A percentile compares a stretch with the other conserved stretches of the same genome.
Conservation (phyloP, 2,113 vertebrate species). For the Origma solitaria region DNA sequence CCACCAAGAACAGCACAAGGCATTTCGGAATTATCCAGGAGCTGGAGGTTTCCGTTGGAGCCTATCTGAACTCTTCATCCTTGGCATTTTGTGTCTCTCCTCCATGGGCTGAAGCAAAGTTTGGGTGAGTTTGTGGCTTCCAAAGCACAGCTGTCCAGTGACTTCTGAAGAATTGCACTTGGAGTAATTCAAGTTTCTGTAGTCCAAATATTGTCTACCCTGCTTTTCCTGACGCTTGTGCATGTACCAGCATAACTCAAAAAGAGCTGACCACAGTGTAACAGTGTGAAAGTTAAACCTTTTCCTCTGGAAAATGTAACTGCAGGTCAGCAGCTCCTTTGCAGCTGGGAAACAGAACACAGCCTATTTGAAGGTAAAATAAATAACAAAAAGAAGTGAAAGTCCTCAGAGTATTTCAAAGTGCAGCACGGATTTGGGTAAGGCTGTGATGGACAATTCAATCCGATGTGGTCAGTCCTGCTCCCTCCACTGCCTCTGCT, state of each 20-base stretch:
- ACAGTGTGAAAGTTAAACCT: not conserved
- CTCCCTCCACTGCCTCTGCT: not conserved
- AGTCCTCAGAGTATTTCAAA: not conserved
- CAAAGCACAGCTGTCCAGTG: slow-evolving; percentile 6
- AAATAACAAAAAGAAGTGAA: not conserved
- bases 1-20: not conserved
- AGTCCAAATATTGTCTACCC: slow-evolving; percentile 52
- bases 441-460: not conserved
- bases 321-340: not conserved
- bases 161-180: slow-evolving; percentile 68
- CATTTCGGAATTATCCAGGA: not conserved
- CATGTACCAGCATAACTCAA: not conserved
- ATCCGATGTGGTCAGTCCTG: rapidly evolving
- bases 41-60: not conserved
- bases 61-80: not conserved
- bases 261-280: not conserved
- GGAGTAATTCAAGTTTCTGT: slow-evolving; percentile 53
- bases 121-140: not conserved
- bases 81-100: not conserved
- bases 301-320: not conserved
- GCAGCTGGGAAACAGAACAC: not conserved
- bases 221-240: slow-evolving; percentile 39
- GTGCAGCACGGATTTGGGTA: not conserved
- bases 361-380: not conserved
- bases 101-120: not conserved